Evolutionary conservation across 1,140 invertebrate species (phyloP), one percentile per base, ranked within the genome.

Genomic region (Zaprionus nigranus): DNA sequence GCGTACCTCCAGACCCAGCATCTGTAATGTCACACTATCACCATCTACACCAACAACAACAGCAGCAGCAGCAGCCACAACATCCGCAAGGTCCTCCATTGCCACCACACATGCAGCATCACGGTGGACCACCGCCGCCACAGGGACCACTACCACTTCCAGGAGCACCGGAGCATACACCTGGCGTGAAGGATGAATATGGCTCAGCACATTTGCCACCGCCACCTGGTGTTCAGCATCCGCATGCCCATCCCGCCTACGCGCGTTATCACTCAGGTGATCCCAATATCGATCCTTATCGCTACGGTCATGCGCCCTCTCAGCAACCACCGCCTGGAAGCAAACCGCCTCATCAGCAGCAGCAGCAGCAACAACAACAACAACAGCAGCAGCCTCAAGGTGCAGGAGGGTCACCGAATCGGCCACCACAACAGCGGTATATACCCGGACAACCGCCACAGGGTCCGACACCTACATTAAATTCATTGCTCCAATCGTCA

Each of bases 381-480:
- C 91, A 92, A 30, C 79, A 61, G 74, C 69, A 92, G 46, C 79
- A 61, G 74, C 69, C 72, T 13, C 69, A 76, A 54, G 77, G 85
- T 9, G 54, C 87, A 0, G 88, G 91, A 13, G 79, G 84, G 13
- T 92, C 92, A 2, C 92, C 92, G 1, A 92, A 86, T 78, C 80
- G 92, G 20, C 91, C 92, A 58, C 90, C 92, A 30, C 91, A 90
- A 74, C 82, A 93, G 63, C 82, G 91, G 5, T 92, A 92, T 74
- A 92, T 93, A 70, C 91, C 91, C 15, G 92, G 92, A n/a, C 92
- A 93, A 56, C 91, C 92, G 49, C 96, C 96, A 61, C 95, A 96
- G 69, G 97, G 97, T 56, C 97, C 97, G 17, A 98, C 97, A 51
- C 97, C 98, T 54, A 98, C 97, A 30, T 94, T 98, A 65, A 98